Evolutionary conservation across 1,140 invertebrate species (phyloP).

Genomic region (honey bee (Apis mellifera)): DNA sequence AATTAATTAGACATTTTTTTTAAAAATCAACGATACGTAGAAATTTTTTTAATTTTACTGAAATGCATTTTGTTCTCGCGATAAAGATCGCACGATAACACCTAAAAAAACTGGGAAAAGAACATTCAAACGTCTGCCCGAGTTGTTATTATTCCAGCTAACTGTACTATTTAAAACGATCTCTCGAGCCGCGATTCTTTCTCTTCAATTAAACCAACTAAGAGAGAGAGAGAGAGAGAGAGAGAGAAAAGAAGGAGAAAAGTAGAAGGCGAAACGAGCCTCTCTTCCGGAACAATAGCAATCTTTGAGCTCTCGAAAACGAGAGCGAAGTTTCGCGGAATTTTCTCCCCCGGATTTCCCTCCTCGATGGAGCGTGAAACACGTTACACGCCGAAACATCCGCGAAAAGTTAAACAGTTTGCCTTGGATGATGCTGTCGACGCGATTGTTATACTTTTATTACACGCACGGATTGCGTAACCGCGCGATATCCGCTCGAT

Average conservation of each 20-base stretch:
- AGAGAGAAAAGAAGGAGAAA: neutral
- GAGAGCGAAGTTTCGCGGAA: neutral
- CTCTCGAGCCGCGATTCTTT: neutral
- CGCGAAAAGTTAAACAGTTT: conserved; percentile 41
- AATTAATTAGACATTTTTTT: too few species aligned
- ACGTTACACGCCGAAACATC: neutral
- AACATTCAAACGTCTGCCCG: neutral
- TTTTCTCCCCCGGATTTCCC: neutral
- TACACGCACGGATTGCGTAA: conserved; percentile 45
- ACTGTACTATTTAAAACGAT: conserved; percentile 10
- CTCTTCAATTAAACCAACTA: neutral
- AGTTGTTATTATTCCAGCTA: neutral
- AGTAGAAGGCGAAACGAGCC: neutral
- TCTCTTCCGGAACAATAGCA: neutral
- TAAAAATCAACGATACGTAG: too few species aligned
- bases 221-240: neutral
- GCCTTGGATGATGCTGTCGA: conserved; percentile 27
- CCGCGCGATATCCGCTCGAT: neutral
- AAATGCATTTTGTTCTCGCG: too few species aligned
- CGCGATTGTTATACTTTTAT: conserved; percentile 52
- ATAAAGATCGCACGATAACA: too few species aligned
- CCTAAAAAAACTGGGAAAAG: too few species aligned
- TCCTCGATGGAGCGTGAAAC: neutral
- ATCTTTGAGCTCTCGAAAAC: neutral
- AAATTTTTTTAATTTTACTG: too few species aligned